Evolutionary conservation across 2,797 vertebrate species (phyloP), one percentile per base, ranked within the genome.

Genomic region (Hyperoplus immaculatus): DNA sequence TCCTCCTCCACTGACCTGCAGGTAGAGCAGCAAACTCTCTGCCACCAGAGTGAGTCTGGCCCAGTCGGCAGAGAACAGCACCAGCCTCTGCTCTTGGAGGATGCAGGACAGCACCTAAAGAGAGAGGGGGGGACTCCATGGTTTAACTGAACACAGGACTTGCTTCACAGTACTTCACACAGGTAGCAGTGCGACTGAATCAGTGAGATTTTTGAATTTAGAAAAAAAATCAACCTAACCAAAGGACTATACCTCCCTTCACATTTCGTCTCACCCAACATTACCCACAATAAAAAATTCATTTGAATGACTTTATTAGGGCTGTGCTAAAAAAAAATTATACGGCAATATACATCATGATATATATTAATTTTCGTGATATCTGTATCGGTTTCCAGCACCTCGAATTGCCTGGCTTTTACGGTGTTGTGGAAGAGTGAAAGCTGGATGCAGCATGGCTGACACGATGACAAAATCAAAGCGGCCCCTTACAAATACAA

Each of bases 41-140:
- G 97, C 95, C 0, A 97, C n/a, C 0, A 99, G 94, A 0, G 98
- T 97, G 68, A 99, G 94, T 88, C 94, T 93, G 15, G 98, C 95
- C 97, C 97, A 99, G 83, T 97, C 96, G 0, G 96, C 94, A 0
- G 97, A 98, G 91, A 99, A 97, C 81, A 99, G 94, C 45, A 99
- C 97, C 0, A 98, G 69, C 61, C 94, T 95, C 90, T 95, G 97
- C 82, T 99, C 98, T 0, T 96, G 97, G 69, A 99, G 93, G 72
- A 99, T 94, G 45, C 96, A 96, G 21, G 96, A 93, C 49, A 94
- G 83, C 49, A 94, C 93, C 98, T 99, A 78, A 0, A 82, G 78
- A 82, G 39, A 82, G 39, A 18, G 38, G 8, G 50, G 50, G 3
- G 9, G 13, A 9, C 14, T 9, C 6, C 7, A 0, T 6, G 4